Conservation (phyloP, 2,888 invertebrate genomes). For the Sisyra terminalis region DNA sequence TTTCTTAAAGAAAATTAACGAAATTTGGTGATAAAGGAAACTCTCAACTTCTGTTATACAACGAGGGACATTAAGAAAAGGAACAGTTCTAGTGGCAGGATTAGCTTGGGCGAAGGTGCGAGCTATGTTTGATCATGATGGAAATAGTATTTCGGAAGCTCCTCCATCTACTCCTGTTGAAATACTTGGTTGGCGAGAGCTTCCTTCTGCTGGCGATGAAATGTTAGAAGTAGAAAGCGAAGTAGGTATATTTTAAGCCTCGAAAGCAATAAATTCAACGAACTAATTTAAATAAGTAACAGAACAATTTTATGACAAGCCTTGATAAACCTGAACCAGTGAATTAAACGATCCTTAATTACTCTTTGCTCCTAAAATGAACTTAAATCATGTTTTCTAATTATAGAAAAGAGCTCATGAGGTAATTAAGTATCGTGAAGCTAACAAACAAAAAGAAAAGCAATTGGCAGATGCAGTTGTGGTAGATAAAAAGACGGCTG, state of each 20-base stretch:
- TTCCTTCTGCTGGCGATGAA: constrained; percentile 79
- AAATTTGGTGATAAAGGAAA: constrained; percentile 39
- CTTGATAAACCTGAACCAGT: too few relatives aligned
- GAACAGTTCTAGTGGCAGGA: constrained; percentile 68
- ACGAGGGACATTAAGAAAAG: constrained; percentile 67
- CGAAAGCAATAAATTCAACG: too few relatives aligned
- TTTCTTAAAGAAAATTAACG: constrained; percentile 74
- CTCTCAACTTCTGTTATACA: constrained; percentile 72
- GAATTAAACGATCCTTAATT: too few relatives aligned
- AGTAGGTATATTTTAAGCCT: constrained; percentile 24
- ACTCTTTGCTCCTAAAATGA: too few relatives aligned
- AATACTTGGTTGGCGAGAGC: constrained; percentile 78
- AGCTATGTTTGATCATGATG: constrained; percentile 62
- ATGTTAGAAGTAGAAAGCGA: constrained; percentile 70
- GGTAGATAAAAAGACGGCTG: constrained; percentile 46
- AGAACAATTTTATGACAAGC: too few relatives aligned
- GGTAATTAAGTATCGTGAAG: constrained; percentile 47
- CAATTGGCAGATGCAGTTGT: constrained; percentile 40
- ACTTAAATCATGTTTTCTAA: not conserved
- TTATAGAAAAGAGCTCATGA: constrained; percentile 45
- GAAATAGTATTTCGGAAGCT: constrained; percentile 45
- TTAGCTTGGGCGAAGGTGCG: constrained; percentile 70
- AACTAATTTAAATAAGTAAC: too few relatives aligned
- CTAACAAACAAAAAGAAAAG: constrained; percentile 41
- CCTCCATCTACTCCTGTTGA: constrained; percentile 70